phyloP scores from a whole-genome alignment of 2,113 vertebrate species.

The Nibea coibor region DNA sequence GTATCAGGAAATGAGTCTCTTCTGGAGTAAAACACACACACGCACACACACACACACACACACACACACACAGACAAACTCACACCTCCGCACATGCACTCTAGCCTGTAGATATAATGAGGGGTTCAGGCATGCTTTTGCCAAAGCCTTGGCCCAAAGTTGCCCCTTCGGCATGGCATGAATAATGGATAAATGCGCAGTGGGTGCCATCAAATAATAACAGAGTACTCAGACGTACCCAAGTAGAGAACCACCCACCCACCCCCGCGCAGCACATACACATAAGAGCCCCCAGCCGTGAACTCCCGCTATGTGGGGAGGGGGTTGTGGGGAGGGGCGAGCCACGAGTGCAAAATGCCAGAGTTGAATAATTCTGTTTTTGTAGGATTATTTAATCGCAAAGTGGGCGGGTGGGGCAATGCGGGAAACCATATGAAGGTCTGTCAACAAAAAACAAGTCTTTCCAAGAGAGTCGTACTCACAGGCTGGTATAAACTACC shows the following conservation, averaged over 20 bases:
- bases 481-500: background rate
- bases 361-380: constrained; percentile 80
- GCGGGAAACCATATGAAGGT: constrained; percentile 28
- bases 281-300: constrained; percentile 54
- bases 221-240: constrained; percentile 65
- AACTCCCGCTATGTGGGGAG: constrained; percentile 58
- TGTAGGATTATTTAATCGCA: constrained; percentile 71
- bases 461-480: background rate
- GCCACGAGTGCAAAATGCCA: constrained; percentile 74
- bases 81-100: background rate
- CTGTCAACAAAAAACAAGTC: constrained; percentile 37
- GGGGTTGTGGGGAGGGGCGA: constrained; percentile 39
- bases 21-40: constrained; percentile 44
- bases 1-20: constrained; percentile 49
- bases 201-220: constrained; percentile 82
- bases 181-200: constrained; percentile 74
- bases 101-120: constrained; percentile 53
- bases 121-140: constrained; percentile 64
- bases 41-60: constrained; percentile 17
- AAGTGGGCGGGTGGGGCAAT: constrained; percentile 36
- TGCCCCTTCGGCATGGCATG: constrained; percentile 73
- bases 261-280: constrained; percentile 25
- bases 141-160: constrained; percentile 69
- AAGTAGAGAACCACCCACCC: constrained; percentile 48
- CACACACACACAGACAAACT: background rate